Conservation (phyloP, 2,797 vertebrate genomes). For the Borostomias antarcticus region DNA sequence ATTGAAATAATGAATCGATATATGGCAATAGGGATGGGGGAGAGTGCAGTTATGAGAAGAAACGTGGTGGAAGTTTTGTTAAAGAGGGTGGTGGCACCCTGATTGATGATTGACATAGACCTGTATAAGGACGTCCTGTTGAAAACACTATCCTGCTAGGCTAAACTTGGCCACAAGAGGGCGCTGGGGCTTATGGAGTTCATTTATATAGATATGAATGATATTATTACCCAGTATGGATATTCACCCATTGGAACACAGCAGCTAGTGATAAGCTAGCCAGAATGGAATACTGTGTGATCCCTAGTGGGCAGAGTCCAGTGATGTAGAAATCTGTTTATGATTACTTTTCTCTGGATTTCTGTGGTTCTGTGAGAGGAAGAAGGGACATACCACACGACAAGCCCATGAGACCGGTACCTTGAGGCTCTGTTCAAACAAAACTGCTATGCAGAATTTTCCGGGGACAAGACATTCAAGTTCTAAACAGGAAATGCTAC, state of each 20-base stretch:
- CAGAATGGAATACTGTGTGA: neutral
- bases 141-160: slow-evolving; percentile 50
- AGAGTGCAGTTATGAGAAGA: slow-evolving; percentile 40
- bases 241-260: neutral
- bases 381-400: neutral
- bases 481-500: slow-evolving; percentile 8
- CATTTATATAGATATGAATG: slow-evolving; percentile 7
- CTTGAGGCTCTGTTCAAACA: slow-evolving; percentile 3
- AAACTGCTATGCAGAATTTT: slow-evolving; percentile 21
- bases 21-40: slow-evolving; percentile 37
- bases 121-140: slow-evolving; percentile 27
- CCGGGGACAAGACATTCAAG: slow-evolving; percentile 27
- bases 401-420: neutral
- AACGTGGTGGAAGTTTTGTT: slow-evolving; percentile 27
- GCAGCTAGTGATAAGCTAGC: neutral
- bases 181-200: slow-evolving; percentile 31
- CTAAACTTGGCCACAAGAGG: slow-evolving; percentile 57
- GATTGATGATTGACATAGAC: slow-evolving; percentile 18
- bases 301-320: neutral
- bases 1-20: slow-evolving; percentile 41
- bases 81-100: slow-evolving; percentile 20
- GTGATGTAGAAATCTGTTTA: neutral
- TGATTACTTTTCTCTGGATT: neutral
- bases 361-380: neutral
- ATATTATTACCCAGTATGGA: neutral